A percentile compares a stretch with the other conserved stretches of the same genome.
Evolutionary conservation across 2,888 invertebrate genomes (phyloP).

Genomic region (Diaprepes abbreviatus): DNA sequence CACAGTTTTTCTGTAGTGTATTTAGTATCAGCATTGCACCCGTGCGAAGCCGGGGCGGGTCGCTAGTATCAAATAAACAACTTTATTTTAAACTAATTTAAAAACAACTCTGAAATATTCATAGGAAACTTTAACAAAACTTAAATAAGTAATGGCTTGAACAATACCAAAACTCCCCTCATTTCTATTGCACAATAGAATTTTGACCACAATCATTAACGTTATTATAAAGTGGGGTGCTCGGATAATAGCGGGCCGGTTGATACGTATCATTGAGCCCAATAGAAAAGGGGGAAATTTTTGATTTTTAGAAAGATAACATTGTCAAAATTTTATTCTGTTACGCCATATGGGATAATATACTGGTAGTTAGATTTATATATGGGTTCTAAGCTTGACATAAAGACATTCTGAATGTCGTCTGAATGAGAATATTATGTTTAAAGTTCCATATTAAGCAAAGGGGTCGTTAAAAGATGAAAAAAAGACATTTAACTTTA

Average conservation of each 20-base stretch:
- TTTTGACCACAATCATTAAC: constrained; percentile 62
- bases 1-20: too few species aligned
- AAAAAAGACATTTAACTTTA: too few species aligned
- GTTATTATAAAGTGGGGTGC: constrained; percentile 57
- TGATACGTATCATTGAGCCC: constrained; percentile 62
- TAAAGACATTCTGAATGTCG: constrained; percentile 8
- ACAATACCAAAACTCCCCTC: constrained; percentile 12
- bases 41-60: too few species aligned
- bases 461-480: not conserved
- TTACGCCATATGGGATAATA: constrained; percentile 59
- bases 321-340: constrained; percentile 47
- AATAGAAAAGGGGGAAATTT: constrained; percentile 56
- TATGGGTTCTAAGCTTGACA: constrained; percentile 14
- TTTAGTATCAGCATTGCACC: too few species aligned
- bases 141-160: not conserved
- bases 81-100: too few species aligned
- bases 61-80: too few species aligned
- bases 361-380: constrained; percentile 43
- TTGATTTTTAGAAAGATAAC: constrained; percentile 44
- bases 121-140: too few species aligned
- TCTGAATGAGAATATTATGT: not conserved
- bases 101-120: too few species aligned
- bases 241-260: constrained; percentile 61
- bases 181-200: constrained; percentile 57
- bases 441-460: not conserved